A percentile compares a stretch with the other conserved stretches of the same genome.
Evolutionary conservation across 2,797 vertebrate species (phyloP).

Genomic region (Argya squamiceps): DNA sequence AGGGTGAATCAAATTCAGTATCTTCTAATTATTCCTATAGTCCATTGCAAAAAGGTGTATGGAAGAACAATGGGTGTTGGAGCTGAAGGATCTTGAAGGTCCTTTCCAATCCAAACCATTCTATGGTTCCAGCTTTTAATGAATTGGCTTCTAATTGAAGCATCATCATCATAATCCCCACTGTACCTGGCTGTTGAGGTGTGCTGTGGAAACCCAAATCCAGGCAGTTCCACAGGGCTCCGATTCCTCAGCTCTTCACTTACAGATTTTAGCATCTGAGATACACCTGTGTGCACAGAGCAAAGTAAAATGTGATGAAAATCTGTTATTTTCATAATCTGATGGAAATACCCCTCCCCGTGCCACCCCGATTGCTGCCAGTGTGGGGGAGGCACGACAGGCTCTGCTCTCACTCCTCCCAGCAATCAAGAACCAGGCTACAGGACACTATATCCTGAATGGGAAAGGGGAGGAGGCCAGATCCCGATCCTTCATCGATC

Average conservation of each 20-base stretch:
- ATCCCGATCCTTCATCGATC: constrained; percentile 90
- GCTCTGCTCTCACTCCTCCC: constrained; percentile 50
- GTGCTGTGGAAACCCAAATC: not conserved
- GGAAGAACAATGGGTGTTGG: not conserved
- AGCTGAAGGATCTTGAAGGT: not conserved
- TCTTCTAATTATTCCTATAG: not conserved
- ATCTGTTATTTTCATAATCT: not conserved
- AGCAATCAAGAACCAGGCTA: constrained; percentile 98
- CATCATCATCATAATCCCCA: not conserved
- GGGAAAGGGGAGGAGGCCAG: constrained; percentile 90
- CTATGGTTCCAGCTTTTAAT: not conserved
- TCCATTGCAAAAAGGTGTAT: not conserved
- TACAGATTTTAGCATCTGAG: not conserved
- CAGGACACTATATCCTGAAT: constrained; percentile 95
- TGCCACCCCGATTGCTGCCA: not conserved
- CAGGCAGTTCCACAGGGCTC: not conserved
- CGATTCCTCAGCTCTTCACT: not conserved
- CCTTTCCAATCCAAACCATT: not conserved
- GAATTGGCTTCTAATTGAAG: not conserved
- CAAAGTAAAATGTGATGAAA: not conserved
- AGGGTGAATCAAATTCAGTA: not conserved
- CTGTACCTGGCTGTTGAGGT: not conserved
- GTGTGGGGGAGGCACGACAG: not conserved
- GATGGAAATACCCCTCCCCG: not conserved
- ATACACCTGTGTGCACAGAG: rapidly evolving